phyloP scores from a whole-genome alignment of 2,888 invertebrate species.

The Lamellibrachia columna region DNA sequence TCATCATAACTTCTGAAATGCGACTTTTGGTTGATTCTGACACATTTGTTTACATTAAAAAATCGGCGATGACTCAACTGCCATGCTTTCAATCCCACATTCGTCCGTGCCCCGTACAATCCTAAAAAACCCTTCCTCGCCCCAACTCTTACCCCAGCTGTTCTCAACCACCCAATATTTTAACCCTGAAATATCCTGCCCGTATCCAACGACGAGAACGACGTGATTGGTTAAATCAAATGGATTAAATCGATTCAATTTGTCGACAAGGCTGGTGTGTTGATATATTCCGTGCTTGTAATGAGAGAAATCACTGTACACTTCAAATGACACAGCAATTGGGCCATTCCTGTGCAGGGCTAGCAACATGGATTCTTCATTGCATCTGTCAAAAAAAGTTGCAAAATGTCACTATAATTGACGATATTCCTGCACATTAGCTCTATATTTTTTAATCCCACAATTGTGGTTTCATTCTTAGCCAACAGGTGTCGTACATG shows the following conservation, averaged over 20 bases:
- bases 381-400: conserved; percentile 58
- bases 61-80: conserved; percentile 48
- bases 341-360: conserved; percentile 67
- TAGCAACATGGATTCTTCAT: conserved; percentile 66
- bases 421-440: too few relatives aligned
- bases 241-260: conserved; percentile 60
- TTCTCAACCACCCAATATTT: conserved; percentile 67
- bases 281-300: conserved; percentile 67
- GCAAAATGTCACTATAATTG: background rate
- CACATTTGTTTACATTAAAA: conserved; percentile 23
- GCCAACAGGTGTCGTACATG: too few relatives aligned
- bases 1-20: too few relatives aligned
- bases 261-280: conserved; percentile 53
- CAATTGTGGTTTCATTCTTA: too few relatives aligned
- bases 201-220: conserved; percentile 68
- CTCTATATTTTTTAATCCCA: too few relatives aligned
- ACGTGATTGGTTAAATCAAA: conserved; percentile 69
- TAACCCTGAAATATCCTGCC: conserved; percentile 59
- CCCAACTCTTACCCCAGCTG: conserved; percentile 65
- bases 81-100: conserved; percentile 64
- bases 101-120: conserved; percentile 64
- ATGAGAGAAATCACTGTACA: conserved; percentile 64
- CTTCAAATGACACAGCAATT: conserved; percentile 67
- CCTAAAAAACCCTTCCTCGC: conserved; percentile 63
- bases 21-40: too few relatives aligned